Conservation (phyloP, 2,113 vertebrate species). For the Ictidomys tridecemlineatus region DNA sequence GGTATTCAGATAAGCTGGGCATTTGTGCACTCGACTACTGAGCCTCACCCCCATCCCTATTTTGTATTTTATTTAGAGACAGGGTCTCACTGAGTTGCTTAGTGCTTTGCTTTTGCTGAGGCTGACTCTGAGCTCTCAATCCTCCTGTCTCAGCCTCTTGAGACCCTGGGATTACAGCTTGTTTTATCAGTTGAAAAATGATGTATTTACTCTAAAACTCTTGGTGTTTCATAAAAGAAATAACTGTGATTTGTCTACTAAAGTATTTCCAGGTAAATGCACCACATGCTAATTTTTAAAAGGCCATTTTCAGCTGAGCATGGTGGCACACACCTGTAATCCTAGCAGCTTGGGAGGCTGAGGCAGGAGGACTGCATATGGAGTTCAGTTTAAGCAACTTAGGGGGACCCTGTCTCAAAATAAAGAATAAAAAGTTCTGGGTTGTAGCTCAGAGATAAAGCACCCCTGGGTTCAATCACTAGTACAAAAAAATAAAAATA, state of each 20-base stretch:
- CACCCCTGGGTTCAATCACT: too few species aligned
- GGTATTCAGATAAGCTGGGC: not conserved
- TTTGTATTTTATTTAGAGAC: too few species aligned
- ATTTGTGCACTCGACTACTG: too few species aligned
- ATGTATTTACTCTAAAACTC: not conserved
- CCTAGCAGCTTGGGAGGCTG: not conserved
- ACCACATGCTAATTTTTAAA: not conserved
- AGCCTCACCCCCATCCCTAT: too few species aligned
- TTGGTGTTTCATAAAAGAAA: not conserved
- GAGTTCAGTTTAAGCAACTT: not conserved
- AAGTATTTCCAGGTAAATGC: not conserved
- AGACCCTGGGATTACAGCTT: not conserved
- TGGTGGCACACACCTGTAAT: not conserved
- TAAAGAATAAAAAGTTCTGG: not conserved
- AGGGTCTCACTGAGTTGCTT: too few species aligned
- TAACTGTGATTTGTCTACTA: not conserved
- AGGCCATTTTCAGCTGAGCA: not conserved
- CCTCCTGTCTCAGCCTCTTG: too few species aligned
- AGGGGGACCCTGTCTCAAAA: not conserved
- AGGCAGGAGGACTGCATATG: not conserved
- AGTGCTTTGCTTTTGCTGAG: too few species aligned
- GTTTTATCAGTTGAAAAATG: not conserved
- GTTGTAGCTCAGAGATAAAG: not conserved
- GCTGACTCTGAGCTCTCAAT: too few species aligned
- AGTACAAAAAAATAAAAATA: not conserved